Conservation (phyloP, 2,113 vertebrate genomes). For the Probosciger aterrimus region DNA sequence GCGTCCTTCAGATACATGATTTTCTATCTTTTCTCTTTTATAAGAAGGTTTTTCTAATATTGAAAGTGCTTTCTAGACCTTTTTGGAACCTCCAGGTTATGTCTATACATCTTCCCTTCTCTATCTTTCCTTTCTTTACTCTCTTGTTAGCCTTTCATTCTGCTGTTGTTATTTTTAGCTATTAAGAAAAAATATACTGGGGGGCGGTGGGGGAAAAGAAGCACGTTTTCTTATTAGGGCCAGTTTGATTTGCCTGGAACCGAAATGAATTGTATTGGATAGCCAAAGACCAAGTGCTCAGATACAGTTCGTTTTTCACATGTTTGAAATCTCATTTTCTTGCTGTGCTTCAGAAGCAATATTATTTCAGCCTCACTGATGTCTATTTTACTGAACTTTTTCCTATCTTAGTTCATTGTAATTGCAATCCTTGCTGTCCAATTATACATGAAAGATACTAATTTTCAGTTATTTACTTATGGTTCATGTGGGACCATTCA, state of each 20-base stretch:
- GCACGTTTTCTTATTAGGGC: not conserved
- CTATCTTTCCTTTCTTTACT: not conserved
- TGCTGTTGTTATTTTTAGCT: not conserved
- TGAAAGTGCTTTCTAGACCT: not conserved
- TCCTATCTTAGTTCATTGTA: not conserved
- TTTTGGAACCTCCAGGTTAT: not conserved
- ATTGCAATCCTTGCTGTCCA: not conserved
- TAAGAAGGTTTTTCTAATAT: not conserved
- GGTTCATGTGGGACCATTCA: not conserved
- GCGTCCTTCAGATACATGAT: not conserved
- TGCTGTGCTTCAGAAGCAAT: not conserved
- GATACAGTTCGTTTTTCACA: not conserved
- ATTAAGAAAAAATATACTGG: not conserved
- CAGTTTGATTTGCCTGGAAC: not conserved
- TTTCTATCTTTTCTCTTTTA: not conserved
- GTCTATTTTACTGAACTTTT: not conserved
- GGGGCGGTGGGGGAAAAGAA: not conserved
- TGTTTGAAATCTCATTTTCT: not conserved
- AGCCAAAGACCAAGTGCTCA: not conserved
- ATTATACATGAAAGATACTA: not conserved
- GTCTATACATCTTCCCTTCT: not conserved
- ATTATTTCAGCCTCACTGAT: not conserved
- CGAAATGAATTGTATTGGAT: not conserved
- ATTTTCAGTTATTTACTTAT: not conserved
- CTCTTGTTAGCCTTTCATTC: not conserved